Conservation (phyloP, 2,113 vertebrate genomes). For the Hipposideros armiger region DNA sequence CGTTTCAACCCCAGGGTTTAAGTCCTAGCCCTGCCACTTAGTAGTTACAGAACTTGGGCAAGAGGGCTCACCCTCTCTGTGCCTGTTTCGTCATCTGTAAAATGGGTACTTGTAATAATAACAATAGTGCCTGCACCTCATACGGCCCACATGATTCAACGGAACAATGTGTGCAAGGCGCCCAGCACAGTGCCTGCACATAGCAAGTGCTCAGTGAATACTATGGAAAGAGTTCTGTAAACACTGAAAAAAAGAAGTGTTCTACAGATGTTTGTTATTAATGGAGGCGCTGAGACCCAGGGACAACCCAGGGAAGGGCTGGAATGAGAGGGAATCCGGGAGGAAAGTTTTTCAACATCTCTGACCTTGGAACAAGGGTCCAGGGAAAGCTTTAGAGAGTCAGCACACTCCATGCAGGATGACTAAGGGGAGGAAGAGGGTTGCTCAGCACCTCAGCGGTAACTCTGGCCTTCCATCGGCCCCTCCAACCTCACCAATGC, state of each 20-base stretch:
- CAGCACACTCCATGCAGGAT: not conserved
- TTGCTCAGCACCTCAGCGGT: not conserved
- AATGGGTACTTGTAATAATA: not conserved
- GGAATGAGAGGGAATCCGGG: not conserved
- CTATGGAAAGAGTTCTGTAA: not conserved
- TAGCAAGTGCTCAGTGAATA: not conserved
- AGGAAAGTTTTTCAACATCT: conserved; percentile 5
- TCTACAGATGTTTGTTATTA: not conserved
- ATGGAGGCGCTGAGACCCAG: not conserved
- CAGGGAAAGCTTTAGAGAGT: not conserved
- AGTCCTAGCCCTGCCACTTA: not conserved
- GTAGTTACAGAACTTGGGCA: not conserved
- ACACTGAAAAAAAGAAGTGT: not conserved
- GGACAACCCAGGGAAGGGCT: not conserved
- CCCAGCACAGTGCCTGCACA: not conserved
- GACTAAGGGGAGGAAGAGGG: not conserved
- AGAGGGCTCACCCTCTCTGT: too few relatives aligned
- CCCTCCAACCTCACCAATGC: not conserved
- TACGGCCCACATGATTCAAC: not conserved
- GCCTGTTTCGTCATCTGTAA: not conserved
- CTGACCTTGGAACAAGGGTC: not conserved
- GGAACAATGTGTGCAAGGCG: not conserved
- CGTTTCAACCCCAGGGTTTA: not conserved
- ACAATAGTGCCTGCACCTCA: not conserved
- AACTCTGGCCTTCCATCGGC: not conserved